Evolutionary conservation across 2,888 invertebrate species (phyloP).

Genomic region (Sesia apiformis): DNA sequence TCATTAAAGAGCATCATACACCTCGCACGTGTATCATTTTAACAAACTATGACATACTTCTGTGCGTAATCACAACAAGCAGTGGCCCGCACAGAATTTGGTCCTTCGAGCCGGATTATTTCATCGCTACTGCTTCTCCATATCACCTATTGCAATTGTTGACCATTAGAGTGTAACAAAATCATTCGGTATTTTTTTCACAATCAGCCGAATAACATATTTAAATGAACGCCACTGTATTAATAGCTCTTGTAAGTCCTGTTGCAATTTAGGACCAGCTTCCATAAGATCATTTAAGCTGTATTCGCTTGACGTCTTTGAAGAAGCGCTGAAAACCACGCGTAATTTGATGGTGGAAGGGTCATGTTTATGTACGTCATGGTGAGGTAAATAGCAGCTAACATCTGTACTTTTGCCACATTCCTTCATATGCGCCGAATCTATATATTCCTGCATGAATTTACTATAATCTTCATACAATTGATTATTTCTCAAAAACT

Average conservation of each 20-base stretch:
- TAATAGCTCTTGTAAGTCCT: neutral
- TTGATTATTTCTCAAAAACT: neutral
- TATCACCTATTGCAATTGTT: too few relatives aligned
- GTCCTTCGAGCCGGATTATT: too few relatives aligned
- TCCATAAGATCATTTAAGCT: neutral
- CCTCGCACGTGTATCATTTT: too few relatives aligned
- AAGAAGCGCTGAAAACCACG: neutral
- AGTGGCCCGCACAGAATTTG: too few relatives aligned
- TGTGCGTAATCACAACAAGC: too few relatives aligned
- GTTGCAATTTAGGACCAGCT: neutral
- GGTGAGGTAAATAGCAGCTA: slow-evolving; percentile 2
- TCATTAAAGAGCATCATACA: too few relatives aligned
- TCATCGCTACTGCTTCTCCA: too few relatives aligned
- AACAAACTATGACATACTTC: too few relatives aligned
- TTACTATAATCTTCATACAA: neutral
- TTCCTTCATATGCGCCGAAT: slow-evolving; percentile 4
- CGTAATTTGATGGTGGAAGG: slow-evolving; percentile 4
- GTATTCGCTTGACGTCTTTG: neutral
- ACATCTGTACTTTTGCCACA: too few relatives aligned
- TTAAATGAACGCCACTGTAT: neutral
- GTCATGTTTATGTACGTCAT: neutral
- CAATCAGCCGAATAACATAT: too few relatives aligned
- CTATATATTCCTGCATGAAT: slow-evolving; percentile 2
- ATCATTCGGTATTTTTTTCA: too few relatives aligned
- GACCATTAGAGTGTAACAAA: too few relatives aligned